Conservation (phyloP, 2,888 invertebrate species). For the Eupithecia subumbrata region DNA sequence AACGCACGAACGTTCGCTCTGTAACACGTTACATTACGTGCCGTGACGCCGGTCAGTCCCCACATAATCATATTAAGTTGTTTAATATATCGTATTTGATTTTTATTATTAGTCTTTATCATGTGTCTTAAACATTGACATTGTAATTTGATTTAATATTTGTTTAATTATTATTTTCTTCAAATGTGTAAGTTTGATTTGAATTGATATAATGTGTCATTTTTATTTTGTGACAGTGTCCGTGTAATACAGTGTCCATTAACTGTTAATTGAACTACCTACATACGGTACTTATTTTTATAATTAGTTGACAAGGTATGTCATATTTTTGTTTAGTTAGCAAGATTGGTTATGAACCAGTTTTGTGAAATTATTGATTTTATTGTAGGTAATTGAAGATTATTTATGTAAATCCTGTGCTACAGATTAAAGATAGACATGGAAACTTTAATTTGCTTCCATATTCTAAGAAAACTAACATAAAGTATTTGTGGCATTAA, state of each 20-base stretch:
- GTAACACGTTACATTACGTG: too few relatives aligned
- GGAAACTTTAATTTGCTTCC: neutral
- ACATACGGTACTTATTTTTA: neutral
- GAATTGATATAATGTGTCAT: neutral
- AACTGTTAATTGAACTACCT: neutral
- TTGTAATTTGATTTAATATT: neutral
- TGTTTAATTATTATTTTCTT: neutral
- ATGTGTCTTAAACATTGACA: neutral
- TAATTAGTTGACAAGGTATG: neutral
- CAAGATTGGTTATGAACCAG: neutral
- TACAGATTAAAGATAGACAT: neutral
- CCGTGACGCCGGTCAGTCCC: too few relatives aligned
- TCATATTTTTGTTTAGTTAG: conserved; percentile 1
- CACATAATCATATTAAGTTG: neutral
- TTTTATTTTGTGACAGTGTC: neutral
- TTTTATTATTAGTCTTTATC: neutral
- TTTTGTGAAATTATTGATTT: neutral
- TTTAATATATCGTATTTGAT: neutral
- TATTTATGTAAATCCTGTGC: neutral
- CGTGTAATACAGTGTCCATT: neutral
- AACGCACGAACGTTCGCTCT: too few relatives aligned
- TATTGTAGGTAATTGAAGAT: neutral
- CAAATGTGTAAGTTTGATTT: neutral
- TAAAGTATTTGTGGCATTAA: neutral
- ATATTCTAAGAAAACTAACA: neutral